phyloP scores from a whole-genome alignment of 2,888 invertebrate genomes.

The Chloromyia formosa region DNA sequence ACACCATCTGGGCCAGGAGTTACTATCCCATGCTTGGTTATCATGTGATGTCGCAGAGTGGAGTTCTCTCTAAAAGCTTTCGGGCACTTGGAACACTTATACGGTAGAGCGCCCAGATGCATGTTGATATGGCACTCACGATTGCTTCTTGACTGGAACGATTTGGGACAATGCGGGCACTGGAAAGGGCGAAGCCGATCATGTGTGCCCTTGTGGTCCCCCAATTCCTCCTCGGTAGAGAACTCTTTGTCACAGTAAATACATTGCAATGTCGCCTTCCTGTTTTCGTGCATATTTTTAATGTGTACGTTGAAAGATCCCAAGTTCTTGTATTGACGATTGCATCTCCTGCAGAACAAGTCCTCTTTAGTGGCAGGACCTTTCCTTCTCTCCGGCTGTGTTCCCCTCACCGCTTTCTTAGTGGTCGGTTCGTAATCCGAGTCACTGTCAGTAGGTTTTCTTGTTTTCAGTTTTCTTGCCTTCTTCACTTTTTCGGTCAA shows the following conservation, averaged over 20 bases:
- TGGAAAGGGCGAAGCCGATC: constrained; percentile 11
- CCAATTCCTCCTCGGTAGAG: background rate
- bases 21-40: too few species aligned
- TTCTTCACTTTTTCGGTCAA: background rate
- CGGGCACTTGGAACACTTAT: constrained; percentile 21
- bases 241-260: constrained; percentile 18
- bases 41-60: constrained; percentile 20
- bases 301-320: background rate
- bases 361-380: too few species aligned
- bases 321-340: constrained; percentile 16
- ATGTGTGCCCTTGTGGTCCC: constrained; percentile 11
- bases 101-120: constrained; percentile 20
- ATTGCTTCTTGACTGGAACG: constrained; percentile 33
- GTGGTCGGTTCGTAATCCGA: too few species aligned
- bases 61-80: background rate
- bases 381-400: too few species aligned
- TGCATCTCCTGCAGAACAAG: constrained; percentile 9
- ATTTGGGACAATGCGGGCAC: constrained; percentile 46
- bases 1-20: too few species aligned
- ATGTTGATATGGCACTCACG: constrained; percentile 36
- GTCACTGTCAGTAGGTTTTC: too few species aligned
- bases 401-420: too few species aligned
- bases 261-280: background rate
- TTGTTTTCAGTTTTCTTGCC: too few species aligned
- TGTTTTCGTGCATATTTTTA: background rate